Evolutionary conservation across 92 coral and sea anemone genomes (phyloP).

Genomic region (Montipora capitata): DNA sequence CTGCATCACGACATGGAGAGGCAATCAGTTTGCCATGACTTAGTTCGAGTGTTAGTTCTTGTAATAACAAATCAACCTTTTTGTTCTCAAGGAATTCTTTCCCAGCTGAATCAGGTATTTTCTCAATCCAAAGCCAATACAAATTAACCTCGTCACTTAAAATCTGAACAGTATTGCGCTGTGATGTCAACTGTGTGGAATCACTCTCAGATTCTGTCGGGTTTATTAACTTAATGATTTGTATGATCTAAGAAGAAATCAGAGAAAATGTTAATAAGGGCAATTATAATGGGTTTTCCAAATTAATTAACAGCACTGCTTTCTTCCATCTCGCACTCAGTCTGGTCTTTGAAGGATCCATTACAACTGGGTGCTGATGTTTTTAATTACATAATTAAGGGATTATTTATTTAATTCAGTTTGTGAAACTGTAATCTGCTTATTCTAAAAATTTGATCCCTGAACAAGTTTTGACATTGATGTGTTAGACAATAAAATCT

Average conservation of each 20-base stretch:
- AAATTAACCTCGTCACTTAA: conserved; percentile 84
- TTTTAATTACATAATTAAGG: too few species aligned
- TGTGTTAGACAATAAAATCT: too few species aligned
- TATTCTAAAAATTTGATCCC: too few species aligned
- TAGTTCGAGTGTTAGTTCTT: conserved; percentile 73
- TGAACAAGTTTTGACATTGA: too few species aligned
- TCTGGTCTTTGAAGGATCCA: too few species aligned
- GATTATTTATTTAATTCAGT: too few species aligned
- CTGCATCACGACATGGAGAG: conserved; percentile 37
- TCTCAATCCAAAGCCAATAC: conserved; percentile 75
- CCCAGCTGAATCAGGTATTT: conserved; percentile 18
- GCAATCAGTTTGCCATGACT: conserved; percentile 7
- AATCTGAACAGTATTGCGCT: conserved; percentile 72
- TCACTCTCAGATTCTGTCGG: not conserved
- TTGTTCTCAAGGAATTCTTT: conserved; percentile 16
- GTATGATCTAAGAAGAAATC: not conserved
- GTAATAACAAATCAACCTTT: conserved; percentile 66
- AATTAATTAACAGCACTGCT: too few species aligned
- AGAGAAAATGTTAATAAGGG: not conserved
- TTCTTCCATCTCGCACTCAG: too few species aligned
- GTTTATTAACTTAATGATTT: conserved; percentile 3
- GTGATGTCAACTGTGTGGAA: not conserved
- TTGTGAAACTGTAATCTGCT: too few species aligned
- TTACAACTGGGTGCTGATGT: too few species aligned
- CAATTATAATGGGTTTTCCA: too few species aligned